A percentile compares a stretch with the other conserved stretches of the same genome.
Conservation (phyloP, 2,113 vertebrate genomes). For the Spea bombifrons region DNA sequence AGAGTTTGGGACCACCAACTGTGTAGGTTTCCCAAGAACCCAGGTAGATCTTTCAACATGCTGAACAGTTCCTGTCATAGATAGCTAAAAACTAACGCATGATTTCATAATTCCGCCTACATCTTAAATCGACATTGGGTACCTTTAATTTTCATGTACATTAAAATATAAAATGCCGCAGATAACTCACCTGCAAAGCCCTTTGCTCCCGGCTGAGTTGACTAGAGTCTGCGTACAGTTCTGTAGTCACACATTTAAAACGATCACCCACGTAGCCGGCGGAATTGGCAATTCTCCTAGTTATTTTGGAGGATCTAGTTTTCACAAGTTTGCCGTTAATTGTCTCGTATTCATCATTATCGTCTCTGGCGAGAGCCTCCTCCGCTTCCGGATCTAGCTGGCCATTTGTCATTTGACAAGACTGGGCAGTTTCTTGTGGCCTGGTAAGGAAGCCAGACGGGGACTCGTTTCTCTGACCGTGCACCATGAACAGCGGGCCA, state of each 20-base stretch:
- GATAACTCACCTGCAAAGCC: constrained; percentile 89
- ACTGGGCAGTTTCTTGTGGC: constrained; percentile 68
- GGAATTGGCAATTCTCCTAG: constrained; percentile 95
- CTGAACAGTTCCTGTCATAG: no score
- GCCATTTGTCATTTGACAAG: constrained; percentile 62
- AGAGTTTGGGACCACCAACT: no score
- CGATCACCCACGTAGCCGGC: constrained; percentile 96
- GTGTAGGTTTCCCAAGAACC: no score
- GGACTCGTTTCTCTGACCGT: constrained; percentile 56
- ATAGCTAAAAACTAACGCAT: no score
- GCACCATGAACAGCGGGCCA: constrained; percentile 62
- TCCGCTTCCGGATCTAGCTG: constrained; percentile 57
- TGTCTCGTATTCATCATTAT: constrained; percentile 63
- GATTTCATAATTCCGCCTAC: no score
- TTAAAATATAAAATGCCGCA: background rate
- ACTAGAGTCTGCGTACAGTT: constrained; percentile 96
- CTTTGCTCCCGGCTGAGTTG: constrained; percentile 96
- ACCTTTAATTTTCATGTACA: background rate
- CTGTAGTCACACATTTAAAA: constrained; percentile 96
- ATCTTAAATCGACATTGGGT: no score
- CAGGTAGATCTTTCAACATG: no score
- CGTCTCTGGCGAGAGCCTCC: constrained; percentile 72
- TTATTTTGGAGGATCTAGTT: constrained; percentile 78
- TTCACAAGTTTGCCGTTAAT: constrained; percentile 74
- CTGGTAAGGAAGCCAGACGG: constrained; percentile 64